Evolutionary conservation across 1,140 invertebrate genomes (phyloP), one percentile per base, ranked within the genome.

Genomic region (Drepana arcuata): DNA sequence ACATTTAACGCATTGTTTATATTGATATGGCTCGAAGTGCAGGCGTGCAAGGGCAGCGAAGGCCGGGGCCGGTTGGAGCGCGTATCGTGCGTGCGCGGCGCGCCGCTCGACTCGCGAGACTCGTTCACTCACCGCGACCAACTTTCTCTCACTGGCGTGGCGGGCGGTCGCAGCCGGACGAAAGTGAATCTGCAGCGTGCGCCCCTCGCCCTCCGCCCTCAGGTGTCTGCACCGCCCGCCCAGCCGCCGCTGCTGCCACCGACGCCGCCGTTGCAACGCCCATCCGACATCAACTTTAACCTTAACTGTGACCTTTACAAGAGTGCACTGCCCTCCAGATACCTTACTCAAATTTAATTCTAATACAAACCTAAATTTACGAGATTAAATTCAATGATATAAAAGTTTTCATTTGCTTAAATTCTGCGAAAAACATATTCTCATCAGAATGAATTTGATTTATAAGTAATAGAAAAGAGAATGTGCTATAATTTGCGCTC

Each of bases 111-210:
- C 47, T 59, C 60, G 66, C 72, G 74, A 61, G 63, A 71, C 48
- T 64, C 69, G 77, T 81, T 75, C 77, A 71, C 70, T 78, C 77
- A 60, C 53, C 61, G 70, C 77, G 77, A 54, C 65, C 58, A 78
- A 81, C 77, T 81, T 81, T 81, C 77, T 78, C 77, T 74, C 58
- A 81, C 77, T 81, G 77, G 74, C 72, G 61, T 65, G 67, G 59
- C 71, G 60, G 56, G 45, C 54, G 57, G 40, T 21, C 65, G 73
- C 61, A 64, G 63, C 47, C 62, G 65, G 69, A 81, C 77, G 77
- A 81, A 81, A 81, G 77, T 81, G 77, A 81, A 81, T 81, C 77
- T 78, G 73, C 73, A 73, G 66, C 60, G 58, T 49, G 57, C 62
- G 57, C 64, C 67, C 56, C 73, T 57, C 65, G 53, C 61, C 56